phyloP scores from a whole-genome alignment of 2,888 invertebrate genomes.

The Agrypnus murinus region DNA sequence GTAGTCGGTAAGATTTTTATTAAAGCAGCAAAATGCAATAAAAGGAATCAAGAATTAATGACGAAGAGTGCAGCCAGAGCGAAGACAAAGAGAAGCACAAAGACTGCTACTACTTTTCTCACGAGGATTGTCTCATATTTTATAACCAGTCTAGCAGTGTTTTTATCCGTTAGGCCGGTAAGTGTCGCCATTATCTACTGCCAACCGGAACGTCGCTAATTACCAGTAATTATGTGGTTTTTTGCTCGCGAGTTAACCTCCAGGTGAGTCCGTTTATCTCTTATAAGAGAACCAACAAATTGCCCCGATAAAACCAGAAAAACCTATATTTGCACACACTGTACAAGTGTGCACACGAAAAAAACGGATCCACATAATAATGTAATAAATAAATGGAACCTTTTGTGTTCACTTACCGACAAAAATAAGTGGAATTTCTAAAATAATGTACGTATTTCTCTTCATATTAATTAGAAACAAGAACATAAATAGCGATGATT shows the following conservation, averaged over 20 bases:
- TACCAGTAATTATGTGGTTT: constrained; percentile 64
- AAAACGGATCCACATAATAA: constrained; percentile 21
- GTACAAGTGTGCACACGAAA: too few relatives aligned
- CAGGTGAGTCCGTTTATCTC: constrained; percentile 43
- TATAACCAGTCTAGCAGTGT: constrained; percentile 62
- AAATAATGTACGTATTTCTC: background rate
- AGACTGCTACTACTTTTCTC: constrained; percentile 63
- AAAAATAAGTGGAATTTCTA: constrained; percentile 15
- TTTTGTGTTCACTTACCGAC: constrained; percentile 25
- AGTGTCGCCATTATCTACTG: constrained; percentile 63
- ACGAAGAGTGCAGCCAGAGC: constrained; percentile 48
- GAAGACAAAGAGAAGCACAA: constrained; percentile 45
- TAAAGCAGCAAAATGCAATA: constrained; percentile 20
- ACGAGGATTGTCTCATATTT: constrained; percentile 60
- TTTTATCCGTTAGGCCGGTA: constrained; percentile 64
- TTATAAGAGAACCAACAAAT: constrained; percentile 30
- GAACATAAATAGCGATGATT: background rate
- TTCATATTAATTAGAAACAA: too few relatives aligned
- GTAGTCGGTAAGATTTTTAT: constrained; percentile 15
- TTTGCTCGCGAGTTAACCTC: constrained; percentile 48
- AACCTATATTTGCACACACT: constrained; percentile 7
- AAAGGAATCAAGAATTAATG: constrained; percentile 36
- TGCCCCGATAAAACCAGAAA: constrained; percentile 30
- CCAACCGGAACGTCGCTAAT: constrained; percentile 66
- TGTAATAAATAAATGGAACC: background rate